Base-by-base conservation (phyloP, 1,140 invertebrate genomes). In the Cardiocondyla obscurior region DNA sequence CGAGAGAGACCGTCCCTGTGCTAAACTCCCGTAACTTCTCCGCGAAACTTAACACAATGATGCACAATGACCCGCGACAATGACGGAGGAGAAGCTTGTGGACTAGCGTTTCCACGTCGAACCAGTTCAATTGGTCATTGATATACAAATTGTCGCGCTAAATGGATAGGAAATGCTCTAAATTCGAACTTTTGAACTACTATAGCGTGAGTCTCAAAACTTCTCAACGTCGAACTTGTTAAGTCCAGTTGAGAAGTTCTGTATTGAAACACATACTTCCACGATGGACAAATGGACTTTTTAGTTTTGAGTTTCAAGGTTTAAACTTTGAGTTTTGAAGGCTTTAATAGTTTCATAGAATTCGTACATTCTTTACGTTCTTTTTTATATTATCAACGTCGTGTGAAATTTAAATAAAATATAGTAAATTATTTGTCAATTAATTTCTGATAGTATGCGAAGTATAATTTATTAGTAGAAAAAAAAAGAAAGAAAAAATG, bases 21-120 rank as follows among this genome's bases (percentile, higher is more conserved):
- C 51, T 82, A 79, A 83, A 86, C 67, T 82, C 46, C 46, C 8
- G 16, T 49, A 69, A 84, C 65, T 82, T 82, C 46, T 58, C n/a
- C n/a, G 67, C 65, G 36, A 25, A 51, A 57, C 69, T 51, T 8
- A 44, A 33, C 51, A 85, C 79, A 85, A 79, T 77, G 72, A 83
- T 81, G 79, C 64, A 83, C 69, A 87, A 87, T 87, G 64, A 86
- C 36, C 70, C 36, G 70, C 30, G 44, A 58, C 85, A 87, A 87
- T 87, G 79, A 42, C 42, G 51, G 36, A 33, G 44, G 39, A 72
- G 70, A 19, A 51, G 55, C 42, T 74, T 25, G 36, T 36, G 36
- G 42, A 64, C 33, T 22, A 33, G 4, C 51, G 76, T 72, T 70
- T 53, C 60, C 64, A 46, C 28, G 28, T 44, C 12, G 19, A 51